Evolutionary conservation across 2,113 vertebrate genomes (phyloP), one percentile per base, ranked within the genome.

Genomic region (Physeter macrocephalus): DNA sequence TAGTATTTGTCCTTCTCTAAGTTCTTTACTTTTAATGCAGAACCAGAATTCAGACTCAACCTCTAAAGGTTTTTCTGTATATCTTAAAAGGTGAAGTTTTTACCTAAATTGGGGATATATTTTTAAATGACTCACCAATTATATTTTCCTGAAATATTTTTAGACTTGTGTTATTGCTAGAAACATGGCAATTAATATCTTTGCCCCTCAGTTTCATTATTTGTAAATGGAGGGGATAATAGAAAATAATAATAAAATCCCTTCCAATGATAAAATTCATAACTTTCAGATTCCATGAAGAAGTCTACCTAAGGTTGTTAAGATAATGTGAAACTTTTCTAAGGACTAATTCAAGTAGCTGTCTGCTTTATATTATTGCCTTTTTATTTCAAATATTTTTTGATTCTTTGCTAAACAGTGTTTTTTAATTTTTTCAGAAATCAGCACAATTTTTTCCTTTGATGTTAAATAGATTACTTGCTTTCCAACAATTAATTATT

Each of bases 361-460:
- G 21, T 93, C 52, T 97, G 85, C 78, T 88, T 71, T 86, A 88
- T 90, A 77, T 72, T 85, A 95, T 81, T 95, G 25, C 29, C 71
- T 97, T 84, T 90, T 41, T 77, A 90, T 92, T 96, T 95, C 46
- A 92, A 86, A 29, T 90, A 82, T 75, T 80, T 93, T 90, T 96
- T 83, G 90, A 87, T 75, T 84, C 57, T 95, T n/a, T 93, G 7
- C 57, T 90, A 96, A 98, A 80, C 81, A 13, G 11, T 67, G 25
- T 92, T 74, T 95, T 97, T 88, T 36, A 85, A 52, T 80, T 94
- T 95, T 93, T 96, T 80, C 29, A 96, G 54, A 96, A 97, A 86
- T 81, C 64, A 95, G 34, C 21, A 88, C 23, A 93, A 41, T 92
- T 71, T 96, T 90, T 96, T 59, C 39, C 86, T 83, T 94, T 93